Evolutionary conservation across 2,888 invertebrate species (phyloP), one percentile per base, ranked within the genome.

Genomic region (Brachyptera putata): DNA sequence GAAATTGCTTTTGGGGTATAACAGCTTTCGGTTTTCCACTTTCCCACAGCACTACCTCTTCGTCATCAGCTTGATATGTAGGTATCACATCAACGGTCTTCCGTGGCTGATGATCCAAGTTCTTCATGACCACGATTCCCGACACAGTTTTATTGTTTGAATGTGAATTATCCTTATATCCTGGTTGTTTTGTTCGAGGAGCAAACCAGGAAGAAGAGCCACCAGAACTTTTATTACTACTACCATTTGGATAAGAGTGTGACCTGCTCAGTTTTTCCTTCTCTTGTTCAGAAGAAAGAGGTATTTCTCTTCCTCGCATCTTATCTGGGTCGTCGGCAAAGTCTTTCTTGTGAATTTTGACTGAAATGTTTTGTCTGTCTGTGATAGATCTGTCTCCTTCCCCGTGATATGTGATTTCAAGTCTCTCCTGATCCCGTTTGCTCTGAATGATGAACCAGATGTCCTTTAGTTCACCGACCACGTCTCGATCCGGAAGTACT

Each of bases 401-500:
- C n/a, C n/a, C n/a, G n/a, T n/a, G n/a, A n/a, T n/a, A n/a, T n/a
- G n/a, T n/a, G 30, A 30, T 5, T 11, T 30, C 46, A 2, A 46
- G n/a, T 36, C 22, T 60, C 18, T 82, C 83, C 36, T 79, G 66
- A 60, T 83, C 83, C 53, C 79, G 73, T 65, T 80, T 81, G 58
- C 76, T 77, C 67, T 86, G 85, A 1, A 87, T 85, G 0, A 84
- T 84, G 16, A 83, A 81, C 87, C 87, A 87, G 1, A 87, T 84
- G 70, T 87, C 86, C 70, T 87, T 87, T 21, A 87, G 73, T 70
- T 87, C 87, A 0, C 87, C 87, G 0, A 85, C 84, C 62, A 87
- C 77, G 70, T 87, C 87, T 22, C 85, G 76, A 68, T 87, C 86
- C 68, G 82, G 83, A 26, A 87, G 70, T 65, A 87, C 84, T 13